Base-by-base conservation (phyloP, 1,140 invertebrate genomes). In the Globodera ellingtonae region DNA sequence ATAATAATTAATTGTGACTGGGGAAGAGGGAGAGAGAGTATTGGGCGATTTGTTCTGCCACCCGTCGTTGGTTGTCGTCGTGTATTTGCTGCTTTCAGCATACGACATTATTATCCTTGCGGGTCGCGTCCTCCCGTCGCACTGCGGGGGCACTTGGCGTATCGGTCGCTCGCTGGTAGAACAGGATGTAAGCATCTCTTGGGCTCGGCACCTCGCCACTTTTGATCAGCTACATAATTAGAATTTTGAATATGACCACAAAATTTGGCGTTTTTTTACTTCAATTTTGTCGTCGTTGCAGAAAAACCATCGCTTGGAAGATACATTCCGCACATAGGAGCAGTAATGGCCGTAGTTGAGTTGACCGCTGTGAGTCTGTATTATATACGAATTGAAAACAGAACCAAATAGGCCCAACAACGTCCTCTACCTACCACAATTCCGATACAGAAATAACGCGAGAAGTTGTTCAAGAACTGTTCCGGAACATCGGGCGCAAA, bases 401-500 rank as follows among this genome's bases (percentile, higher is more conserved):
- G 35, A 24, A 24, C 24, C 24, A 78, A 78, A 78, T 77, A 10
- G 24, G 1, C 13, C 24, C 9, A 70, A 35, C n/a, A 70, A 35
- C 1, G 9, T 70, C 67, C 67, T 9, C 6, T 0, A 24, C 67
- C 46, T 21, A 79, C 78, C 74, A 79, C 74, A 81, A 79, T 59
- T 7, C 44, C 75, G 44, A 79, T 75, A 62, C 78, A 79, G 10
- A 35, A 50, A 52, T 79, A 79, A 10, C 15, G 15, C 5, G 50
- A 44, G 13, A 35, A n/a, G 5, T 79, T 21, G 44, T 7, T 15
- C 46, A 70, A 21, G 7, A 78, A n/a, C 15, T 81, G 21, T 3
- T 93, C 92, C 10, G 67, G 67, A 9, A 70, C 67, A 70, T 70
- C 67, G 56, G 56, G 1, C 1, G 93, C 94, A 24, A 94, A 89